Percentiles rank a stretch among this genome's conserved stretches.
Conservation (phyloP, 2,113 vertebrate species). For the Bufo bufo region DNA sequence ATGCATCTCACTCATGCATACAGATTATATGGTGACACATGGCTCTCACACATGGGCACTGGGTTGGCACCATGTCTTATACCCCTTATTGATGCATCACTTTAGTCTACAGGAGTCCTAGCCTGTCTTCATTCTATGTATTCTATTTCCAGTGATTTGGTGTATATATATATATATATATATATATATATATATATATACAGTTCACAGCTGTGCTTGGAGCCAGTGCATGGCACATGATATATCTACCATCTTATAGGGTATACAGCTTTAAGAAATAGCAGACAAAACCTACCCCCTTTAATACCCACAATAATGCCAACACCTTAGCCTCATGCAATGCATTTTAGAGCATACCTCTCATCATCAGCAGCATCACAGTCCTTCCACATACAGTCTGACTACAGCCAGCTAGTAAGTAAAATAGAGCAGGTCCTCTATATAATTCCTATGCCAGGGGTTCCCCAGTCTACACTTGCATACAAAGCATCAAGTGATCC, state of each 20-base stretch:
- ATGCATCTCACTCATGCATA: not conserved
- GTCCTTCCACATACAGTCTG: not conserved
- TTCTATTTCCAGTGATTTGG: no score
- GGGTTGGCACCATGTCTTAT: not conserved
- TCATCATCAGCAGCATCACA: not conserved
- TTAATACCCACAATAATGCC: not conserved
- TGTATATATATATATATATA: not conserved
- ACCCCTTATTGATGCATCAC: not conserved
- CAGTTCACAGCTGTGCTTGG: no score
- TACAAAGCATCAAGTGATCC: slow-evolving; percentile 4
- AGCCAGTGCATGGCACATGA: not conserved
- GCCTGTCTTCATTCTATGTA: no score
- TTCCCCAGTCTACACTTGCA: slow-evolving; percentile 2
- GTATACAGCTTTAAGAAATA: not conserved
- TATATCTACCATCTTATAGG: not conserved
- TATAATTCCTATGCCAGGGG: not conserved
- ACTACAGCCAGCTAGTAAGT: no score
- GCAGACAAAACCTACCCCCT: not conserved
- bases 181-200: not conserved
- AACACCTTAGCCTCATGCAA: not conserved
- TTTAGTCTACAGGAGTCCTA: not conserved
- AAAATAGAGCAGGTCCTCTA: not conserved
- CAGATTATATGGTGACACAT: not conserved
- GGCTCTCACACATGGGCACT: slow-evolving; percentile 2
- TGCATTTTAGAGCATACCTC: not conserved